Evolutionary conservation across 2,797 vertebrate species (phyloP).

Genomic region (Buphagus erythrorhynchus): DNA sequence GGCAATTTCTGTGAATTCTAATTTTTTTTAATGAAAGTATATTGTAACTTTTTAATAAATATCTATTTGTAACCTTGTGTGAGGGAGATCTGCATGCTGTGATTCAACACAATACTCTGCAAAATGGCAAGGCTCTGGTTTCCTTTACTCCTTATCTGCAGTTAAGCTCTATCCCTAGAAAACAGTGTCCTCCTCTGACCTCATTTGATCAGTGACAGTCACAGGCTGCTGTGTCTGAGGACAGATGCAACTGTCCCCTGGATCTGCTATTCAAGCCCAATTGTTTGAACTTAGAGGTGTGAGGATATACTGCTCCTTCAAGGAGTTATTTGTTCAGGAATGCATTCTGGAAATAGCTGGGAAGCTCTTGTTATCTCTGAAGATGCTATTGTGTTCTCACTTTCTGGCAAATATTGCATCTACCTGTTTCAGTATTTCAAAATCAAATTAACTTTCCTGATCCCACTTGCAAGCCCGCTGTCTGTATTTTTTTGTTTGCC

Average conservation of each 20-base stretch:
- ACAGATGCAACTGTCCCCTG: neutral
- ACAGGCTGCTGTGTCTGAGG: neutral
- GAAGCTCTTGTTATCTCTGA: neutral
- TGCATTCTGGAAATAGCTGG: neutral
- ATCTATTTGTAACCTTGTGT: rapidly evolving
- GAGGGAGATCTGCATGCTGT: neutral
- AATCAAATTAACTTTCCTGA: neutral
- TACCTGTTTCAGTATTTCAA: neutral
- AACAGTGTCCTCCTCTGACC: neutral
- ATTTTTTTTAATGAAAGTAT: neutral
- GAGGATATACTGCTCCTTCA: neutral
- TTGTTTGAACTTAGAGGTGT: rapidly evolving
- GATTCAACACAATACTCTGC: neutral
- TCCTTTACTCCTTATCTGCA: neutral
- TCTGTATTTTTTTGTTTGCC: neutral
- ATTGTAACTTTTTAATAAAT: neutral
- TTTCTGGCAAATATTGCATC: neutral
- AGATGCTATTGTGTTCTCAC: neutral
- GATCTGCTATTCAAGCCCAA: neutral
- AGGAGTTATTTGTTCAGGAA: neutral
- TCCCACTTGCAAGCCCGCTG: neutral
- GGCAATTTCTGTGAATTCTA: neutral
- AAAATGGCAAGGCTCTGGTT: neutral
- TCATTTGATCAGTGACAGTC: neutral
- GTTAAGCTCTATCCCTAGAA: neutral